Evolutionary conservation across 2,797 vertebrate genomes (phyloP).

Genomic region (Lutjanus campechanus): DNA sequence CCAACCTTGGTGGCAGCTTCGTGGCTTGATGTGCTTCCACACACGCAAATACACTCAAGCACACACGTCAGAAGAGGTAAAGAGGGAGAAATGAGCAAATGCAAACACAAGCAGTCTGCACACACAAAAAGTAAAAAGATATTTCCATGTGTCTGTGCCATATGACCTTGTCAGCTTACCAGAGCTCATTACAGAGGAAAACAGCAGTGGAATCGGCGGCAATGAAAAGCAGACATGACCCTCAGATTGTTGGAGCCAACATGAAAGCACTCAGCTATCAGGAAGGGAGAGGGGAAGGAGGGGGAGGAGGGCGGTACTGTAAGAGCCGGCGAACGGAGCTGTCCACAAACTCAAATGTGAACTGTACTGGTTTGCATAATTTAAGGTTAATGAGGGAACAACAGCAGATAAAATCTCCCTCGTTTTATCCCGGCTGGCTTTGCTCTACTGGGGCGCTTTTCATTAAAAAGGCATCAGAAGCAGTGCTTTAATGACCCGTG

Average conservation of each 20-base stretch:
- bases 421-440: constrained; percentile 55
- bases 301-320: not conserved
- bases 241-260: constrained; percentile 67
- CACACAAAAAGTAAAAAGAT: constrained; percentile 30
- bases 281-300: not conserved
- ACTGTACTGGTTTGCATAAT: constrained; percentile 83
- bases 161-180: constrained; percentile 58
- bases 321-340: constrained; percentile 35
- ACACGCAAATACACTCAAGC: constrained; percentile 20
- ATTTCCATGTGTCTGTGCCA: constrained; percentile 51
- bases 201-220: constrained; percentile 49
- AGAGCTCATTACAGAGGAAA: constrained; percentile 77
- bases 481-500: constrained; percentile 71
- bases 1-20: constrained; percentile 50
- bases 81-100: constrained; percentile 30
- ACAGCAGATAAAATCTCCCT: constrained; percentile 72
- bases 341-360: constrained; percentile 71
- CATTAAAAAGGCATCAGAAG: constrained; percentile 74
- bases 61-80: not conserved
- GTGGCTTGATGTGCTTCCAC: constrained; percentile 25
- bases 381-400: constrained; percentile 87
- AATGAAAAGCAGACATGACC: constrained; percentile 73
- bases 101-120: constrained; percentile 27
- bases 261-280: constrained; percentile 63
- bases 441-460: constrained; percentile 59